Base-by-base conservation (phyloP, 1,140 invertebrate genomes). In the Hypsibius dujardini region DNA sequence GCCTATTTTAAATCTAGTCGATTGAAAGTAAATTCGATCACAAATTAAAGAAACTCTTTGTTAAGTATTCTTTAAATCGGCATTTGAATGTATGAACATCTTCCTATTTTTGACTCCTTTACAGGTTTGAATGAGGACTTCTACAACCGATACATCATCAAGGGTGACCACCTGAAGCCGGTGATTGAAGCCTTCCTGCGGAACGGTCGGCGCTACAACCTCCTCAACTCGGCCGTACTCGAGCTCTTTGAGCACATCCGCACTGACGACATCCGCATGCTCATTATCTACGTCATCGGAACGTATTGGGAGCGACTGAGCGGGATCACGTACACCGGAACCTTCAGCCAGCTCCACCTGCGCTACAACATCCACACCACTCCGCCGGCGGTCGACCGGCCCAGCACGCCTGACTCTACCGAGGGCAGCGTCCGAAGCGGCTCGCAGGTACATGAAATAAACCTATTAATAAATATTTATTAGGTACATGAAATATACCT, bases 201-300 rank as follows among this genome's bases (percentile, higher is more conserved):
- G 75, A 99, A 98, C 82, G 95, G 95, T 79, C 90, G 92, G 74
- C 86, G 91, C 78, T 99, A 99, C 80, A 99, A 99, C 82, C 85
- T 99, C 70, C 81, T 99, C 71, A 96, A 99, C 81, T 99, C 95
- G 15, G 95, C 96, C 72, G 93, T 98, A 78, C 85, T 98, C 78
- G 96, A 99, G 84, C 86, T 99, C 82, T 99, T 99, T 84, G 96
- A 99, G 81, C 98, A 95, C 81, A 95, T 99, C 72, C 78, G 78
- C 77, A 71, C 75, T 70, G 80, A 67, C 3, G 62, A 67, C 42
- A 45, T 67, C 12, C 12, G 42, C 3, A 12, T 7, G 62, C 62
- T 67, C 3, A 67, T 67, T 7, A 42, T 67, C 42, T 67, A 67
- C 62, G 45, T 67, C 42, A 42, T 67, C 62, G 62, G 62, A 12